Percentiles rank a stretch among this genome's conserved stretches.
These are phyloP conservation scores for Cottoperca gobio DNA, from an alignment of 2,797 vertebrate species.

Conservation along the genomic window DNA sequence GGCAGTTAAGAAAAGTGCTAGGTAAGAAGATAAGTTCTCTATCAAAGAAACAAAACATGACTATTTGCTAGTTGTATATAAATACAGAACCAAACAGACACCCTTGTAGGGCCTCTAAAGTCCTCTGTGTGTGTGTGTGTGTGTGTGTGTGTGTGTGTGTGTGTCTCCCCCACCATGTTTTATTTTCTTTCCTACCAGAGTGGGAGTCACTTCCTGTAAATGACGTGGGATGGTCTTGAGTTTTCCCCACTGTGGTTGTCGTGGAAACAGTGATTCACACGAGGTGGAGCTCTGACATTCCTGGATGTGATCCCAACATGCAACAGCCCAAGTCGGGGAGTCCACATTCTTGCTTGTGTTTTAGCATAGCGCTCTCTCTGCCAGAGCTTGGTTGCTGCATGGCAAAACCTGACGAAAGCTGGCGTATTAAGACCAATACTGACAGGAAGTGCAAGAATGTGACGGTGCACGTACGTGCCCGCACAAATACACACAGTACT, in stretches of 20 bases:
- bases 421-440: neutral
- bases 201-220: constrained; percentile 68
- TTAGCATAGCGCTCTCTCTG: neutral
- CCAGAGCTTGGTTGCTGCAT: neutral
- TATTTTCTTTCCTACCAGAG: neutral
- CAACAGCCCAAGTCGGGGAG: constrained; percentile 21
- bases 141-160: constrained; percentile 3
- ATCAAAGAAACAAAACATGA: neutral
- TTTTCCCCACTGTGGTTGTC: constrained; percentile 42
- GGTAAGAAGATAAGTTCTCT: neutral
- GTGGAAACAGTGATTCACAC: constrained; percentile 76
- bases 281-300: constrained; percentile 67
- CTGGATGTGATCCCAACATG: constrained; percentile 43
- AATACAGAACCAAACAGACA: neutral
- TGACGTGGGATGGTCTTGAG: constrained; percentile 33
- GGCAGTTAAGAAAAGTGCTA: neutral
- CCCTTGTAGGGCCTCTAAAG: neutral
- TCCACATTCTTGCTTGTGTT: constrained; percentile 7
- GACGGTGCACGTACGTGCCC: too few species aligned
- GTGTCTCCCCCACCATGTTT: neutral
- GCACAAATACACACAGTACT: neutral
- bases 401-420: neutral
- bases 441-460: neutral
- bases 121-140: neutral
- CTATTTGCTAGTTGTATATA: neutral